Percentiles rank a stretch among this genome's conserved stretches.
phyloP scores from a whole-genome alignment of 2,888 invertebrate genomes.

The Agriopis aurantiaria region DNA sequence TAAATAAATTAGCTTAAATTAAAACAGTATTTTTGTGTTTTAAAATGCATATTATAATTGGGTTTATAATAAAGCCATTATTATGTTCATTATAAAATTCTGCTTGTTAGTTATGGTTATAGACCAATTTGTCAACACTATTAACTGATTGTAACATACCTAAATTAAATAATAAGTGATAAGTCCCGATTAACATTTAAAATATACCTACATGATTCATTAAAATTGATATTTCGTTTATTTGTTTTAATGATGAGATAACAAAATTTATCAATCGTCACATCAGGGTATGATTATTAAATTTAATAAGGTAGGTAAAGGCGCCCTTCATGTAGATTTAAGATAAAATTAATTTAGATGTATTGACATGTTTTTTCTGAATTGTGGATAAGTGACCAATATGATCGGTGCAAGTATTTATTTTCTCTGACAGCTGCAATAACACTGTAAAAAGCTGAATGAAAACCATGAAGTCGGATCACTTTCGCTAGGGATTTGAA shows the following conservation, averaged over 20 bases:
- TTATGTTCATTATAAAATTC: constrained; percentile 15
- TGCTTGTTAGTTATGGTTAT: constrained; percentile 12
- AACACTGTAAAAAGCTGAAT: too few species aligned
- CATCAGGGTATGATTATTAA: not conserved
- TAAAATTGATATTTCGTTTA: not conserved
- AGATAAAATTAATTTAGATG: too few species aligned
- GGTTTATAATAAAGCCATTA: constrained; percentile 19
- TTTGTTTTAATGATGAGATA: constrained; percentile 12
- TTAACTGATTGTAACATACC: not conserved
- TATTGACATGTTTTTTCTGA: too few species aligned
- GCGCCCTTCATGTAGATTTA: too few species aligned
- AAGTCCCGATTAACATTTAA: too few species aligned
- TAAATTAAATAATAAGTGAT: too few species aligned
- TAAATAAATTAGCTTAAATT: constrained; percentile 23
- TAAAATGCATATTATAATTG: constrained; percentile 26
- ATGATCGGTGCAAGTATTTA: too few species aligned
- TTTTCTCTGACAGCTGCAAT: too few species aligned
- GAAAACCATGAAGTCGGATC: too few species aligned
- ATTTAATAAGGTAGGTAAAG: not conserved
- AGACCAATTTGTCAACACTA: constrained; percentile 11
- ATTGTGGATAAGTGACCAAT: too few species aligned
- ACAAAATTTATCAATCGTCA: not conserved
- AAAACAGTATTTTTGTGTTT: constrained; percentile 5
- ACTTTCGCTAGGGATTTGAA: too few species aligned
- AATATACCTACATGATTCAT: not conserved